These are phyloP conservation scores for Hemibagrus guttatus DNA, from an alignment of 2,797 vertebrate species.

Conservation along the genomic window DNA sequence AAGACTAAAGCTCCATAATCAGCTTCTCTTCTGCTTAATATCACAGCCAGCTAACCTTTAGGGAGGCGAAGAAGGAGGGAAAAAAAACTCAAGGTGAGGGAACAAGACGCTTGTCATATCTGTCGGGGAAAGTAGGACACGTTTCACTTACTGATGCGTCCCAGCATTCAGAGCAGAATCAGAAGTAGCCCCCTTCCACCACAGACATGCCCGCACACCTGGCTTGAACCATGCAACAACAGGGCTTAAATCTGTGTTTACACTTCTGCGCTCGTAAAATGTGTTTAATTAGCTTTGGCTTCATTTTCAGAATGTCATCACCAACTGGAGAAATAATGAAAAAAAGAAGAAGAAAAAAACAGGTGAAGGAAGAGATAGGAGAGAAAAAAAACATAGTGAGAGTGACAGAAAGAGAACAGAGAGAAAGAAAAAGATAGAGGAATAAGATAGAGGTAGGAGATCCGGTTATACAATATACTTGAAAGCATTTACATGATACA, in stretches of 20 bases:
- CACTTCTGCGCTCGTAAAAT: conserved; percentile 39
- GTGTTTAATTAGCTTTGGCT: conserved; percentile 56
- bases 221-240: conserved; percentile 1
- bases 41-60: conserved; percentile 43
- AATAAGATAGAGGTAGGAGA: conserved; percentile 42
- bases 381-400: not conserved
- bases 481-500: not conserved
- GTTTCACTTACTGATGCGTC: conserved; percentile 41
- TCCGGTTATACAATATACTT: not conserved
- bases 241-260: conserved; percentile 33
- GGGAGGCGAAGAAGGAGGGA: conserved; percentile 8
- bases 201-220: conserved; percentile 27
- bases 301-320: conserved; percentile 59
- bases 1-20: conserved; percentile 37
- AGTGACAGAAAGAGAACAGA: conserved; percentile 21
- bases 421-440: not conserved
- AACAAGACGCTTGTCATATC: conserved; percentile 51
- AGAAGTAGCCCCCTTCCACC: conserved; percentile 41
- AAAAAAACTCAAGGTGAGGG: conserved; percentile 41
- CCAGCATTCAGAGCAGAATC: conserved; percentile 40
- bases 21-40: conserved; percentile 46
- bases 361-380: not conserved
- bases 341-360: not conserved
- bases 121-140: conserved; percentile 50
- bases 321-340: conserved; percentile 48